phyloP scores from a whole-genome alignment of 1,140 invertebrate species.

The Phenacoccus solenopsis region DNA sequence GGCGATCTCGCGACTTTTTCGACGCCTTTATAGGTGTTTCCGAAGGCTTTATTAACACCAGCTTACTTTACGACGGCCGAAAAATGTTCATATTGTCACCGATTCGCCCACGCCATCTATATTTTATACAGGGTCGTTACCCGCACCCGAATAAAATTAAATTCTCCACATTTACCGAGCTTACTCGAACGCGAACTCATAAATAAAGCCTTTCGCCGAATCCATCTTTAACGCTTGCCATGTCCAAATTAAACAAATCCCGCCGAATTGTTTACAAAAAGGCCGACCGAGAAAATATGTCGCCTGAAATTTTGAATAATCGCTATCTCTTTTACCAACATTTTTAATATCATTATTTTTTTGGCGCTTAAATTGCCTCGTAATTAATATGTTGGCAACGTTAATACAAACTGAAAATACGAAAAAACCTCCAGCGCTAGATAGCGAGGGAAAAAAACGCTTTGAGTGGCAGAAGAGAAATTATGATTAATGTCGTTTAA shows the following conservation, averaged over 20 bases:
- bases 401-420: slow-evolving; percentile 8
- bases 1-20: no score
- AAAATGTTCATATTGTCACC: no score
- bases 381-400: slow-evolving; percentile 14
- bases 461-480: slow-evolving; percentile 15
- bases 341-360: slow-evolving; percentile 18
- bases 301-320: slow-evolving; percentile 8
- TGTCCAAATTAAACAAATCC: slow-evolving; percentile 3
- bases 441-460: background rate
- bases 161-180: no score
- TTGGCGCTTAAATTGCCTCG: slow-evolving; percentile 7
- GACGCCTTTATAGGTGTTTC: no score
- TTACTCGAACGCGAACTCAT: no score
- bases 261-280: background rate
- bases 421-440: background rate
- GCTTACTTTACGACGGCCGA: no score
- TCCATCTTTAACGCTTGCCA: no score
- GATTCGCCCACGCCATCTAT: no score
- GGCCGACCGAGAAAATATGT: background rate
- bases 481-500: slow-evolving; percentile 17
- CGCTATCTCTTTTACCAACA: background rate
- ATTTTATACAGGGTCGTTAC: no score
- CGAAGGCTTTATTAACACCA: no score
- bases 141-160: no score
- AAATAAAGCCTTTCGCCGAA: no score